phyloP scores from a whole-genome alignment of 2,113 vertebrate species.

The Elephantulus edwardii region DNA sequence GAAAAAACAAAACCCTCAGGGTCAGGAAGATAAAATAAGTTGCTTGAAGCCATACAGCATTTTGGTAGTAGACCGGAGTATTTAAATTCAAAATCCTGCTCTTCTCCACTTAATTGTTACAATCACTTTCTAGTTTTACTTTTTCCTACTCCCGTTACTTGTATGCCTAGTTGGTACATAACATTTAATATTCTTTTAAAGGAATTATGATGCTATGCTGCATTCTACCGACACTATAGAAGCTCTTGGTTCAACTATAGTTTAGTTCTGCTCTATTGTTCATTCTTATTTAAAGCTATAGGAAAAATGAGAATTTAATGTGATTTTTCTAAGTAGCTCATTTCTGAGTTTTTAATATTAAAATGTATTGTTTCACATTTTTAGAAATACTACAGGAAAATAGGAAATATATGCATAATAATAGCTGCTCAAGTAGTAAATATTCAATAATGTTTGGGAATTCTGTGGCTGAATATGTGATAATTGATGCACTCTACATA shows the following conservation, averaged over 20 bases:
- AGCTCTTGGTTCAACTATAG: conserved; percentile 12
- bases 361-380: conserved; percentile 26
- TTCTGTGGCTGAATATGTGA: conserved; percentile 20
- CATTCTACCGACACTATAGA: background rate
- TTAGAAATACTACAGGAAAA: conserved; percentile 33
- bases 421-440: background rate
- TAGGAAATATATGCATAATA: background rate
- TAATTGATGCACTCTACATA: background rate
- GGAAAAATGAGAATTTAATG: conserved; percentile 24
- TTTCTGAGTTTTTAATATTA: conserved; percentile 58
- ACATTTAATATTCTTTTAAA: conserved; percentile 26
- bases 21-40: conserved; percentile 12
- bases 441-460: conserved; percentile 21
- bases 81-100: background rate
- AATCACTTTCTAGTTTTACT: no score
- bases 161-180: conserved; percentile 8
- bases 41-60: conserved; percentile 9
- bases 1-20: no score
- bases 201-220: background rate
- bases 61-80: conserved; percentile 26
- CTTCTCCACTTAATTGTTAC: background rate
- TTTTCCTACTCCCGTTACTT: conserved; percentile 12
- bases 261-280: background rate
- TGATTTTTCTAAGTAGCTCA: conserved; percentile 7
- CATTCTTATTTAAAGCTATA: conserved; percentile 12